Percentiles rank a stretch among this genome's conserved stretches.
phyloP scores from a whole-genome alignment of 2,888 invertebrate species.

The Hipparchia sbordonii region DNA sequence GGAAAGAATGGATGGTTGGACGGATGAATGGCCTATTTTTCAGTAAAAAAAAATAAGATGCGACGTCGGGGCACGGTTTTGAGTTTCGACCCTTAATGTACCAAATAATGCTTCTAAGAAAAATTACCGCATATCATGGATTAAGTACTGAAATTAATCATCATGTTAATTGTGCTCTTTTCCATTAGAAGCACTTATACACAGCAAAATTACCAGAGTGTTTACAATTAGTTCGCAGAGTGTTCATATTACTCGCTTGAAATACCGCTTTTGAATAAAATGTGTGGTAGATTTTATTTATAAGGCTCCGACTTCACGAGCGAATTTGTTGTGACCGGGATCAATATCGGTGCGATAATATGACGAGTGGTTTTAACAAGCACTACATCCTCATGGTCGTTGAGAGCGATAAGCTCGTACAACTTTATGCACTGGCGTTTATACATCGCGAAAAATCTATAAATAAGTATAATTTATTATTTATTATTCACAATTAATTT shows the following conservation, averaged over 20 bases:
- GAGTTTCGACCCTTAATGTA: not conserved
- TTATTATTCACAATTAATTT: no score
- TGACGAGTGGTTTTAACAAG: not conserved
- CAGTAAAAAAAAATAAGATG: no score
- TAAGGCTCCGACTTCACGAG: not conserved
- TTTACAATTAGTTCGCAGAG: not conserved
- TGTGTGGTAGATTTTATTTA: conserved; percentile 6
- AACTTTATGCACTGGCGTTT: no score
- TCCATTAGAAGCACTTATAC: conserved; percentile 6
- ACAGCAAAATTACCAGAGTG: not conserved
- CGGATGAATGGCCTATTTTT: no score
- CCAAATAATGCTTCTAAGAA: not conserved
- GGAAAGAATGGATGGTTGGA: no score
- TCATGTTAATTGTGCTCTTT: not conserved
- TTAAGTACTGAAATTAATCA: not conserved
- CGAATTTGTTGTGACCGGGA: not conserved
- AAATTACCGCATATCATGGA: not conserved
- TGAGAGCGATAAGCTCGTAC: no score
- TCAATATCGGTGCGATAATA: not conserved
- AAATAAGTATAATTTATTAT: no score
- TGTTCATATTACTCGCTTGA: not conserved
- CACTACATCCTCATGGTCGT: no score
- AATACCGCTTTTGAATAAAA: not conserved
- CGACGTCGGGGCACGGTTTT: no score
- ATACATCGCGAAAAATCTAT: no score